Evolutionary conservation across 2,113 vertebrate species (phyloP), one percentile per base, ranked within the genome.

Genomic region (Telmatochromis sp.): DNA sequence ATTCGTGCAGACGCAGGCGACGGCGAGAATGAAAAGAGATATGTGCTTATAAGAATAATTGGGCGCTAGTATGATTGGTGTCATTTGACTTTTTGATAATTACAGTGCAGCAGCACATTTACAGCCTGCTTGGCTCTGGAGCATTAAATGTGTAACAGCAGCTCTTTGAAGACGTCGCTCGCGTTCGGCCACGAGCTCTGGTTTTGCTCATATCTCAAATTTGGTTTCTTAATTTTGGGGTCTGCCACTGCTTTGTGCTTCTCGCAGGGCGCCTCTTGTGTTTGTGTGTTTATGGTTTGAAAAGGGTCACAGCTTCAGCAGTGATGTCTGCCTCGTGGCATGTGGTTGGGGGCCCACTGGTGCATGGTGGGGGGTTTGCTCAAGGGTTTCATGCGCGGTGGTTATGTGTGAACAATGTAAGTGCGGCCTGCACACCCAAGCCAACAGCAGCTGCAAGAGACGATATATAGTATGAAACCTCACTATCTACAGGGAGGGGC

Each of bases 401-500:
- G 60, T 19, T 75, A 7, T 10, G 31, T 60, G 28, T 11, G 33
- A 71, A 42, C 13, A 65, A 17, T 55, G 31, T 83, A 23, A 53
- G 13, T 40, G 79, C 8, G 35, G 47, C 45, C 57, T 50, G 15
- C 45, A 19, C 19, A 63, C 40, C 28, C 65, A 85, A 86, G 47
- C 37, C 51, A 53, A 26, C 68, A 85, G 81, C 71, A 96, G 94
- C 92, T 95, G 95, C 89, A 82, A 81, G 63, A 92, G 79, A 31
- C 88, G 68, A 86, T 28, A 81, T 82, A 78, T 28, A 31, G 71
- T 78, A 60, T 91, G 89, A 94, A 93, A 94, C 80, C 78, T 19
- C 75, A 33, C 19, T 79, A 90, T 91, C 83, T 80, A 19, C 88
- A 95, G 95, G 96, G 95, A 88, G 95, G 90, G 93, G 93, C 82